phyloP scores from a whole-genome alignment of 2,888 invertebrate genomes.

The Pecten maximus region DNA sequence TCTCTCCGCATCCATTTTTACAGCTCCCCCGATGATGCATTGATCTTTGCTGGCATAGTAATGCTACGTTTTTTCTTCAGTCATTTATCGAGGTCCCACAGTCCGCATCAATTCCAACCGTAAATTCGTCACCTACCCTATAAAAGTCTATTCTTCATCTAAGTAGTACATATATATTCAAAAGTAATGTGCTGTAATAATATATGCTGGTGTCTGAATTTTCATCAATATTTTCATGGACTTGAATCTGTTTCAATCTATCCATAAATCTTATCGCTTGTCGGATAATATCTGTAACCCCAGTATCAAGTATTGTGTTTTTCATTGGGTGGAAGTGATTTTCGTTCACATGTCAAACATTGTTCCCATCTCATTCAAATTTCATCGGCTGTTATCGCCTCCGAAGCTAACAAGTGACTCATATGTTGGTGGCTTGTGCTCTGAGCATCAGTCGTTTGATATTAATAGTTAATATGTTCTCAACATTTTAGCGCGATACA shows the following conservation, averaged over 20 bases:
- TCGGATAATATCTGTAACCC: not conserved
- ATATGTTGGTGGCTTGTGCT: not conserved
- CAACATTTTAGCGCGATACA: not conserved
- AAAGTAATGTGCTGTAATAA: too few species aligned
- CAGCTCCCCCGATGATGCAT: not conserved
- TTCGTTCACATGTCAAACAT: not conserved
- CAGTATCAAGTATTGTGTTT: not conserved
- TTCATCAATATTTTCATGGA: not conserved
- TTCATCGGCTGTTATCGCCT: not conserved
- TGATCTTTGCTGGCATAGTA: not conserved
- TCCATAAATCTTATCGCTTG: not conserved
- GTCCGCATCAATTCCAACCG: not conserved
- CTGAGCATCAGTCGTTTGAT: not conserved
- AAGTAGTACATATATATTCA: too few species aligned
- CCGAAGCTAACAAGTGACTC: not conserved
- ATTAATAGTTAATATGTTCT: constrained; percentile 6
- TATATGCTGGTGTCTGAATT: too few species aligned
- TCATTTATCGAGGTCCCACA: not conserved
- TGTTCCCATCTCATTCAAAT: not conserved
- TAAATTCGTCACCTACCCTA: not conserved
- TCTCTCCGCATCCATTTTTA: not conserved
- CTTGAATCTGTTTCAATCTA: not conserved
- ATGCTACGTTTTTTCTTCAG: not conserved
- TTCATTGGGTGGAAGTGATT: not conserved
- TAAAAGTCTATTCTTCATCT: not conserved